Conservation (phyloP, 2,888 invertebrate species). For the Tribolium freemani region DNA sequence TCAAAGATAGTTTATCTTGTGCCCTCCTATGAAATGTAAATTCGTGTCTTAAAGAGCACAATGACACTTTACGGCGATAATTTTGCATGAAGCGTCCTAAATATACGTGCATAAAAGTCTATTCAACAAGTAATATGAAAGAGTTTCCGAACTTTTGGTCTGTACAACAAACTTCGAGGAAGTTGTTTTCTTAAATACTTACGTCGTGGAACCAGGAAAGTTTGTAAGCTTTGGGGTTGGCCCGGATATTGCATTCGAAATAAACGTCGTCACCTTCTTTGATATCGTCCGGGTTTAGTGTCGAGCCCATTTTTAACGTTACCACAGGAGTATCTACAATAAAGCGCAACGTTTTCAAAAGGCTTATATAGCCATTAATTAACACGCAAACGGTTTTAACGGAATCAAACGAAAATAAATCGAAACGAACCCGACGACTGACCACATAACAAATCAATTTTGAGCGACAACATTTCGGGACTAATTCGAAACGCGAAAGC, state of each 20-base stretch:
- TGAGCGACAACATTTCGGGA: not conserved
- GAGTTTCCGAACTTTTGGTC: constrained; percentile 37
- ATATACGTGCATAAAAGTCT: constrained; percentile 28
- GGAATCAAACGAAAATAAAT: constrained; percentile 18
- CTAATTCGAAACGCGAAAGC: not conserved
- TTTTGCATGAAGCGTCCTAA: no score
- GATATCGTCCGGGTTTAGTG: constrained; percentile 87
- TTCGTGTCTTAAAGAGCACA: not conserved
- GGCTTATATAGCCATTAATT: constrained; percentile 9
- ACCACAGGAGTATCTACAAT: constrained; percentile 85
- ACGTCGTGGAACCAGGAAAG: constrained; percentile 91
- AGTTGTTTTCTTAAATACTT: constrained; percentile 68
- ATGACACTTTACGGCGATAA: not conserved
- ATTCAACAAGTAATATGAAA: constrained; percentile 49
- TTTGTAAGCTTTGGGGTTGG: constrained; percentile 88
- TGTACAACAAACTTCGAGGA: constrained; percentile 36
- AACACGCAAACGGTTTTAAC: constrained; percentile 1
- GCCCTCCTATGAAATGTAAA: not conserved
- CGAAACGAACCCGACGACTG: not conserved
- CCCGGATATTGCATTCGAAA: constrained; percentile 87
- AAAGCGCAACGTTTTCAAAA: constrained; percentile 45
- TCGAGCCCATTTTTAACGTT: constrained; percentile 86
- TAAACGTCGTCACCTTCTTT: constrained; percentile 93
- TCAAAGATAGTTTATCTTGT: no score
- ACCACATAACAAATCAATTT: constrained; percentile 17